Base-by-base conservation (phyloP, 2,797 vertebrate genomes). In the Pipistrellus nathusii region DNA sequence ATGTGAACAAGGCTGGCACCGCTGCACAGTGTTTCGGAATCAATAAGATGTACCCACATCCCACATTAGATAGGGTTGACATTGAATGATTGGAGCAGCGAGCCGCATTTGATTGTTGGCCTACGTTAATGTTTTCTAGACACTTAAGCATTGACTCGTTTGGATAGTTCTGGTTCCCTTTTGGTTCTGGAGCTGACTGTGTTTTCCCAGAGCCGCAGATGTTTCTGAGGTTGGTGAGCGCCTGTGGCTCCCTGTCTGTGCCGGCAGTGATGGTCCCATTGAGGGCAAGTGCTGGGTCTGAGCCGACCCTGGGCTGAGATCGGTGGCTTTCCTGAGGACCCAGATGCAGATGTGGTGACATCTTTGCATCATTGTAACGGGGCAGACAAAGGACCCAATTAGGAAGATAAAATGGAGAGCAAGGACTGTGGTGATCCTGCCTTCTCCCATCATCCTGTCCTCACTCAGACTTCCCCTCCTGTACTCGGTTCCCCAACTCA, bases 91-190 rank as follows among this genome's bases (percentile, higher is more conserved):
- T 14, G 0, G 64, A 73, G 13, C 77, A 57, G 6, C 6, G 35
- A 48, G 48, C 69, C 89, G 25, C 10, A 11, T 57, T 57, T 82
- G 69, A 21, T 85, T 41, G n/a, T 85, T 48, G 78, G 48, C 62
- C 59, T 25, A 5, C 14, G 21, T 21, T 73, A 15, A n/a, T 81
- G 21, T 62, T 83, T 94, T 84, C 23, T 57, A 78, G 89, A 85
- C 46, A 75, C 41, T 30, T n/a, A 68, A 25, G 57, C 14, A 7
- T 27, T 81, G 38, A 27, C 3, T 21, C 35, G 25, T n/a, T 62
- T 88, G 68, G 32, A 11, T 46, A n/a, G 64, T 85, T 96, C 41
- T 55, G n/a, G 48, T 84, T 91, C 90, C 71, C 41, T 35, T 51
- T 57, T 76, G 27, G 30, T 57, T 72, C 51, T 82, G 78, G 55